Base-by-base conservation (phyloP, 2,797 vertebrate genomes). In the Masticophis lateralis region DNA sequence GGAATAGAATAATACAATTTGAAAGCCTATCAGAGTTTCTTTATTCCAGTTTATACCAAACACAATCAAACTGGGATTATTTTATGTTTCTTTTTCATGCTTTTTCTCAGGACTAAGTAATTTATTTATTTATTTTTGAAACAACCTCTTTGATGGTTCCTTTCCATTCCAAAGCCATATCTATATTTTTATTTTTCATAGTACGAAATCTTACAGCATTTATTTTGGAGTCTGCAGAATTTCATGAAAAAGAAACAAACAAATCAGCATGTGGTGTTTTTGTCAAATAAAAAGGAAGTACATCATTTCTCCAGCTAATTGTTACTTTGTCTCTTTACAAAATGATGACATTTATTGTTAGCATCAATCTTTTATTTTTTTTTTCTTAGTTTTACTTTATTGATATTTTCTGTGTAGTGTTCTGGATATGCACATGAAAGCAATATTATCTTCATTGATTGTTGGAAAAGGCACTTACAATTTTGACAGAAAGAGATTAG, bases 371-470 rank as follows among this genome's bases (percentile, higher is more conserved):
- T 90, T 53, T 43, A 43, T 79, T 79, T 51, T 9, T 79, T 69
- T 74, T 79, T 79, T 25, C 9, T 79, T 79, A 79, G 37, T 43
- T 86, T 55, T 86, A 90, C 32, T 63, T 20, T 22, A 86, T 90
- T 63, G 88, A 61, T 90, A 7, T 79, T 27, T 61, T 90, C 28
- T 28, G 28, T 6, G 27, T 16, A 86, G 7, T 92, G 69, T 51
- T 63, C 83, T 90, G 56, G 28, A n/a, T 47, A 16, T 89, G 57
- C 69, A 43, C 66, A 61, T 63, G 47, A 53, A 83, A 92, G 12
- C 55, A 59, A 90, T 86, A 92, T 89, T 83, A 57, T 90, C 56
- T 37, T 55, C 88, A 92, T 60, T 86, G 88, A 90, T 79, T 47
- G 4, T 32, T 79, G 60, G 43, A 37, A 59, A 86, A 32, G 5